These are phyloP conservation scores for Diarsia mendica DNA, from an alignment of 2,888 invertebrate genomes.

Conservation along the genomic window DNA sequence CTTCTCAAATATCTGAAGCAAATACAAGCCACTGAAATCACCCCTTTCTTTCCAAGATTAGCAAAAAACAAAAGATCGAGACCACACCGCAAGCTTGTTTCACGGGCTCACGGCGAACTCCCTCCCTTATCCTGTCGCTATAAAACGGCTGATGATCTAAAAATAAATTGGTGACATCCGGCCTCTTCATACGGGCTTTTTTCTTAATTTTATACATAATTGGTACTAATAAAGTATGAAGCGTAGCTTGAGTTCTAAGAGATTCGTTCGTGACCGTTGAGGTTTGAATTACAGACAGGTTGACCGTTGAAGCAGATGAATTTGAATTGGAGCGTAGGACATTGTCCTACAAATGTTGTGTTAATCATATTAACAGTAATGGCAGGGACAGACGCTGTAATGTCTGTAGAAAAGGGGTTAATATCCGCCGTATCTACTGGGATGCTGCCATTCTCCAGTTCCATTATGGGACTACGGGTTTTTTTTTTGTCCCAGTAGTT, in stretches of 20 bases:
- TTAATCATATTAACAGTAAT: conserved; percentile 50
- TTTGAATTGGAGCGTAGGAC: conserved; percentile 44
- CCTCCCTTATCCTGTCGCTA: conserved; percentile 62
- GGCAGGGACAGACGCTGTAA: conserved; percentile 5
- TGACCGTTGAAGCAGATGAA: conserved; percentile 38
- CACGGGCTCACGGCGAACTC: conserved; percentile 60
- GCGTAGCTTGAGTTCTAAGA: conserved; percentile 38
- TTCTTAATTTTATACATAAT: conserved; percentile 66
- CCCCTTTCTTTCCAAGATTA: conserved; percentile 49
- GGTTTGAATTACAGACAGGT: conserved; percentile 43
- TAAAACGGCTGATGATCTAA: conserved; percentile 64
- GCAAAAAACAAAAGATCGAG: conserved; percentile 60
- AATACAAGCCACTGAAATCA: conserved; percentile 15
- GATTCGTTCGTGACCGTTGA: conserved; percentile 50
- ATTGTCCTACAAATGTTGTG: conserved; percentile 37
- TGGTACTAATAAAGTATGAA: conserved; percentile 60
- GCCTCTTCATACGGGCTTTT: conserved; percentile 64
- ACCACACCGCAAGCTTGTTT: conserved; percentile 53
- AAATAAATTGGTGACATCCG: conserved; percentile 75
- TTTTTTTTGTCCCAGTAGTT: too few relatives aligned
- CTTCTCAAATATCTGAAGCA: conserved; percentile 14
- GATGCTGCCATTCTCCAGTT: too few relatives aligned
- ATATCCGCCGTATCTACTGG: neutral
- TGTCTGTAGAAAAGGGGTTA: conserved; percentile 10
- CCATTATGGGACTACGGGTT: too few relatives aligned